Base-by-base conservation (phyloP, 2,113 vertebrate genomes). In the Pimephales promelas region DNA sequence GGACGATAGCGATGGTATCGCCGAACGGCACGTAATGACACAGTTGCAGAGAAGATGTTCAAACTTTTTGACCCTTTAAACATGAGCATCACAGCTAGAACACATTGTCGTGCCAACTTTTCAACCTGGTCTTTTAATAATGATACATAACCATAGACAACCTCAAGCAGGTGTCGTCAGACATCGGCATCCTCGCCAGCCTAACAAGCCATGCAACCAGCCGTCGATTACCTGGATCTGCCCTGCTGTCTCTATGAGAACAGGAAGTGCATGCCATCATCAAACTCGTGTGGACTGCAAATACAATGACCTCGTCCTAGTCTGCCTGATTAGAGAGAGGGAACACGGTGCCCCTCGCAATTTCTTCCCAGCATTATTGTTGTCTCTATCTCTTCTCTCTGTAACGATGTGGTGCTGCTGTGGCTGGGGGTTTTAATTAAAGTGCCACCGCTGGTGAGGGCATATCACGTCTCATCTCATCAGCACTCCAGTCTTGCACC, bases 401-500 rank as follows among this genome's bases (percentile, higher is more conserved):
- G 20, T 88, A 88, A 88, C 75, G 81, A 88, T 85, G 78, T 85
- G 78, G 74, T 81, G 54, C 78, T 76, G 81, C 80, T 86, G 83
- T 87, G 87, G 86, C 87, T 90, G 83, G 83, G 76, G 83, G 78
- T 90, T 90, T 90, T 90, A 90, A 90, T 90, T 90, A 88, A 90
- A 87, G 80, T 86, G 84, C 86, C 89, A 86, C 85, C 79, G 85
- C 76, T 85, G 87, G 87, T 86, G 83, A 85, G 89, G 89, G 87
- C 89, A 88, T 79, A 88, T 90, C 87, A 83, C 86, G 79, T 88
- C 86, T 88, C 87, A 88, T 88, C 86, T 88, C 87, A 88, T 90
- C 89, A 88, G 83, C 81, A 43, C 66, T 83, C 61, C 87, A 85
- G 86, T 77, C 78, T 81, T 81, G 64, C 79, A 81, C 89, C 75